phyloP scores from a whole-genome alignment of 2,888 invertebrate species.

The Tanypteryx hageni region DNA sequence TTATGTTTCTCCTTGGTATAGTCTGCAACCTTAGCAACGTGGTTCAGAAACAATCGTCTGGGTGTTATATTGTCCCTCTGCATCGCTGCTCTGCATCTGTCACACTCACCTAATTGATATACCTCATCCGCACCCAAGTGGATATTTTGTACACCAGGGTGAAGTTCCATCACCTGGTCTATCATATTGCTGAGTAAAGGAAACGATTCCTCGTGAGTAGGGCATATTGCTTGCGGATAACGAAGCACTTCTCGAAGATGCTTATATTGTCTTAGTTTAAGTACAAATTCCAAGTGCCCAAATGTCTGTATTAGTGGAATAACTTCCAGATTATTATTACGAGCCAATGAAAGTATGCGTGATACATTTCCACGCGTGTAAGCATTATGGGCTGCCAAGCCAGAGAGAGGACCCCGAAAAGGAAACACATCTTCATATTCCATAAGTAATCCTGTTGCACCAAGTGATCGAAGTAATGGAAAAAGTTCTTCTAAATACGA shows the following conservation, averaged over 20 bases:
- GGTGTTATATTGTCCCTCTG: slow-evolving; percentile 74
- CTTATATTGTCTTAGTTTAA: slow-evolving; percentile 83
- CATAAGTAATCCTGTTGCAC: slow-evolving; percentile 87
- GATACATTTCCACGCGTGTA: slow-evolving; percentile 79
- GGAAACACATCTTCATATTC: slow-evolving; percentile 96
- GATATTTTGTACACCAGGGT: slow-evolving; percentile 72
- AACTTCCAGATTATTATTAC: slow-evolving; percentile 79
- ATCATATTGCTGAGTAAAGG: slow-evolving; percentile 77
- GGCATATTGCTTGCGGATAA: slow-evolving; percentile 83
- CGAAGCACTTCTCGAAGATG: slow-evolving; percentile 80
- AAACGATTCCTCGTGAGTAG: slow-evolving; percentile 79
- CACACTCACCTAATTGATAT: slow-evolving; percentile 73
- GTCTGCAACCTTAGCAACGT: slow-evolving; percentile 78
- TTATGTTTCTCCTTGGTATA: slow-evolving; percentile 62
- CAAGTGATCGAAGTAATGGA: slow-evolving; percentile 79
- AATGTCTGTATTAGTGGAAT: slow-evolving; percentile 92
- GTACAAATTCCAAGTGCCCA: slow-evolving; percentile 88
- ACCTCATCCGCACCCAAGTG: slow-evolving; percentile 77
- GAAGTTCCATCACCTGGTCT: slow-evolving; percentile 72
- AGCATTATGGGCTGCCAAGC: slow-evolving; percentile 81
- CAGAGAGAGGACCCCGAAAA: slow-evolving; percentile 78
- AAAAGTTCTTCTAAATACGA: slow-evolving; percentile 80
- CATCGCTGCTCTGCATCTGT: slow-evolving; percentile 70
- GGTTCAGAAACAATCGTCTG: slow-evolving; percentile 80
- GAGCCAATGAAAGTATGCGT: slow-evolving; percentile 78